Base-by-base conservation (phyloP, 2,113 vertebrate species). In the Tragelaphus scriptus region DNA sequence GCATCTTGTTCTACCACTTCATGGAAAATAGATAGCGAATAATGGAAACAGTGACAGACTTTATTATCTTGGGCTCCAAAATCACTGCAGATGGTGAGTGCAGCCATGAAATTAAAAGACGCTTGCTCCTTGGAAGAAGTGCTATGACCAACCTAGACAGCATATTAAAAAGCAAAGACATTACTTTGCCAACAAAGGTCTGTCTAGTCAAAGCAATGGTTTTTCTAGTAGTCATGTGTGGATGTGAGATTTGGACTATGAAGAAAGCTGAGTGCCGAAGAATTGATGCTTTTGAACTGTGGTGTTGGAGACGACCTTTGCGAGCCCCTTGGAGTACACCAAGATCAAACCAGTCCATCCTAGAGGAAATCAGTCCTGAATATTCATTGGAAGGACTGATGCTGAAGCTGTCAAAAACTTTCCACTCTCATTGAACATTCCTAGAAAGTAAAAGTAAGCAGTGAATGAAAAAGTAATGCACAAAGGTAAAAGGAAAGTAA, bases 401-500 rank as follows among this genome's bases (percentile, higher is more conserved):
- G n/a, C 65, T 36, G 1, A 68, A 68, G 32, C 8, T n/a, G 8
- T 44, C 44, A 44, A 44, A 44, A 89, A 75, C n/a, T 85, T 79
- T 65, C 36, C 84, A 30, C 28, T 63, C 44, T 82, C 19, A 25
- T 79, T 55, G 81, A 63, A 89, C 30, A 36, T 61, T 81, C 79
- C 80, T 89, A 71, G 55, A 94, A 80, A 89, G 51, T 92, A 82
- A 79, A 91, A 95, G 47, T 32, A 15, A 23, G 15, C 21, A 12
- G 40, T 47, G 30, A 63, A 7, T 63, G 6, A 47, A 88, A 93
- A 91, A 17, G 44, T 55, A 71, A 95, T 14, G 1, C 53, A 55
- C n/a, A 85, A 61, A 96, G 8, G 30, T 49, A 95, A 95, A 47
- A 19, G 75, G 65, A 88, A 96, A 96, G n/a, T 44, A 81, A 87